Conservation (phyloP, 1,140 invertebrate genomes). For the Macrosteles quadrilineatus region DNA sequence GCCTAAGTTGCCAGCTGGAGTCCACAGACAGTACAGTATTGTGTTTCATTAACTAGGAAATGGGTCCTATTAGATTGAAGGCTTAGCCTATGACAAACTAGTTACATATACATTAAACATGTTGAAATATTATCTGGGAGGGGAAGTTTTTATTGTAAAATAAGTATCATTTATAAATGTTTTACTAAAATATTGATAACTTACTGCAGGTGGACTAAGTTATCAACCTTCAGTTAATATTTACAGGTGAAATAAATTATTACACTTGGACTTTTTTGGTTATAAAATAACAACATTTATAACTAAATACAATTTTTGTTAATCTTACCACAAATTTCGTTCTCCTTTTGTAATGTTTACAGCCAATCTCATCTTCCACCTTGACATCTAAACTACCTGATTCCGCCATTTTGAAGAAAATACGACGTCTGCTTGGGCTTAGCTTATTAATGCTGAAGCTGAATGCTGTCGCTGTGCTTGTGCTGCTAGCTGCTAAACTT, state of each 20-base stretch:
- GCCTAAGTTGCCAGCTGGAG: no score
- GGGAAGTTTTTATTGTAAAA: neutral
- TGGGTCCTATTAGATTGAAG: no score
- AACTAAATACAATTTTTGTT: slow-evolving; percentile 31
- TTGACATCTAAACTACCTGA: neutral
- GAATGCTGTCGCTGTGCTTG: no score
- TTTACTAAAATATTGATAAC: neutral
- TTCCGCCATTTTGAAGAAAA: neutral
- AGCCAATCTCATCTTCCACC: slow-evolving; percentile 56
- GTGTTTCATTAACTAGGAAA: no score
- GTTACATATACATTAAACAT: no score
- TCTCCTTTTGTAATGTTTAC: slow-evolving; percentile 75
- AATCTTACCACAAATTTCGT: slow-evolving; percentile 78
- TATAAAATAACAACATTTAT: slow-evolving; percentile 19
- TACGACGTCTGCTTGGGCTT: no score
- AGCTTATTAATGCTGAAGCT: no score
- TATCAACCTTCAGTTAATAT: neutral
- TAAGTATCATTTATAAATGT: neutral
- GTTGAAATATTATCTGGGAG: no score
- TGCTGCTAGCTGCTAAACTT: no score
- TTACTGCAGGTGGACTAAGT: neutral
- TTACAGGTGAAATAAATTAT: neutral
- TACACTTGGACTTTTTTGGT: neutral
- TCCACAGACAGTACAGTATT: no score
- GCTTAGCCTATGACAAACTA: no score